Evolutionary conservation across 2,888 invertebrate species (phyloP).

Genomic region (Hedychridium roseum): DNA sequence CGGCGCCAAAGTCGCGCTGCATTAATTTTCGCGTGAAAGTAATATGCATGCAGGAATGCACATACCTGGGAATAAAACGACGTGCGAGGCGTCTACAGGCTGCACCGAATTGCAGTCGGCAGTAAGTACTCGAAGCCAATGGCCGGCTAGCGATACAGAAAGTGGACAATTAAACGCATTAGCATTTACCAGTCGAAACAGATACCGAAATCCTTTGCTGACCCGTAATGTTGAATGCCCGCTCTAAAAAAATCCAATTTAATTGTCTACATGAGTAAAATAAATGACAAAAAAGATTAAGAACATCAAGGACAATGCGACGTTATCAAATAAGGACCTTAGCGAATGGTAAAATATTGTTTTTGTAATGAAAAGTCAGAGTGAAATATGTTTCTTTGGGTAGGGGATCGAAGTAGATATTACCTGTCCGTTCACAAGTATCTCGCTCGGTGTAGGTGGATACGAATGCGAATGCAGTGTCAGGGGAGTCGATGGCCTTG

Average conservation of each 20-base stretch:
- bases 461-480: constrained; percentile 64
- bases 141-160: constrained; percentile 64
- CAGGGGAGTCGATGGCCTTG: constrained; percentile 67
- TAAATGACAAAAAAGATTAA: no score
- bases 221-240: constrained; percentile 44
- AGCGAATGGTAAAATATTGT: no score
- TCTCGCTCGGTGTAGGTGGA: constrained; percentile 55
- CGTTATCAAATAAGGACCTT: no score
- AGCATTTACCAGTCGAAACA: constrained; percentile 68
- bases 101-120: constrained; percentile 67
- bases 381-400: no score
- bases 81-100: constrained; percentile 53
- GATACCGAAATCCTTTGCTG: constrained; percentile 65
- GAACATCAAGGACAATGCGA: no score
- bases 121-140: constrained; percentile 66
- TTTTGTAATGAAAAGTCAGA: no score
- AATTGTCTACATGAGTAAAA: no score
- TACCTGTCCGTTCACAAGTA: constrained; percentile 65
- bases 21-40: no score
- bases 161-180: constrained; percentile 68
- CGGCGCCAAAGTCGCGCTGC: no score
- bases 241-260: background rate
- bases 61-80: constrained; percentile 67
- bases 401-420: no score
- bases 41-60: no score